phyloP scores from a whole-genome alignment of 1,140 invertebrate genomes.

The Aphis craccivora region DNA sequence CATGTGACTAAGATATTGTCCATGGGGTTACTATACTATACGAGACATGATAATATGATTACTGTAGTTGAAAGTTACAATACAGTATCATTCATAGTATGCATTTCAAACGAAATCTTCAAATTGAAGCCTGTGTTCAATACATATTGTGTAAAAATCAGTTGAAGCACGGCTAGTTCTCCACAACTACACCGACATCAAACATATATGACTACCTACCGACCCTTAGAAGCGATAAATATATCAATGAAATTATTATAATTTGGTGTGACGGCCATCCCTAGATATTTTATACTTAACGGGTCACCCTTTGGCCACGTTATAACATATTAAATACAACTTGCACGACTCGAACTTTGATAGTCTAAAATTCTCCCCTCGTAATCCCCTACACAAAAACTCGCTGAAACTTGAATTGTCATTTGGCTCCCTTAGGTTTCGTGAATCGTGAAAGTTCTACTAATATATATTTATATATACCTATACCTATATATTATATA shows the following conservation, averaged over 20 bases:
- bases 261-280: background rate
- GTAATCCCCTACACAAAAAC: background rate
- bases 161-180: background rate
- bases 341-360: background rate
- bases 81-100: background rate
- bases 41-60: background rate
- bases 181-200: too few species aligned
- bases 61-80: background rate
- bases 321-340: conserved; percentile 9
- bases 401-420: background rate
- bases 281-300: background rate
- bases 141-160: background rate
- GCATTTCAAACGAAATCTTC: too few species aligned
- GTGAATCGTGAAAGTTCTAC: background rate
- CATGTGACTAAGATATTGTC: too few species aligned
- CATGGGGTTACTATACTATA: background rate
- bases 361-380: background rate
- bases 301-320: background rate
- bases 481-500: background rate
- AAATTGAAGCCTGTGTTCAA: background rate
- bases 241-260: background rate
- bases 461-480: background rate
- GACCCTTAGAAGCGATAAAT: too few species aligned
- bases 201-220: too few species aligned
- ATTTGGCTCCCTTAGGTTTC: background rate